A percentile compares a stretch with the other conserved stretches of the same genome.
These are phyloP conservation scores for Dinothrombium tinctorium DNA, from an alignment of 1,140 invertebrate species.

Conservation along the genomic window DNA sequence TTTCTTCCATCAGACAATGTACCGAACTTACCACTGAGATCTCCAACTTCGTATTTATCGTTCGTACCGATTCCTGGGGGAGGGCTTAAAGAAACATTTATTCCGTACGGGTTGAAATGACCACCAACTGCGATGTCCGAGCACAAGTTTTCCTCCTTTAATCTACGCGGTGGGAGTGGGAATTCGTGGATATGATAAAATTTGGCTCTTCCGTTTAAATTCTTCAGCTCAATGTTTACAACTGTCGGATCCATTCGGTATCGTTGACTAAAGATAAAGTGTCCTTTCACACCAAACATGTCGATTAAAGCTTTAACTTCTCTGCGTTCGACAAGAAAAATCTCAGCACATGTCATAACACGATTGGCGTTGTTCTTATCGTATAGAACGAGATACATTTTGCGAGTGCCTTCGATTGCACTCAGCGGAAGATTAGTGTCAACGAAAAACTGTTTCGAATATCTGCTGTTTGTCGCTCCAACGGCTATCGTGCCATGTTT, in stretches of 20 bases:
- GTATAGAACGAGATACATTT: slow-evolving; percentile 57
- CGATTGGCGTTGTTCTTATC: slow-evolving; percentile 49
- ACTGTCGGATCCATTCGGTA: slow-evolving; percentile 62
- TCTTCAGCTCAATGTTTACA: slow-evolving; percentile 40
- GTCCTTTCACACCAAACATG: slow-evolving; percentile 50
- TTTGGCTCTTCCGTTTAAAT: slow-evolving; percentile 26
- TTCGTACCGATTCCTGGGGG: slow-evolving; percentile 30
- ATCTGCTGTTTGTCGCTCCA: slow-evolving; percentile 17
- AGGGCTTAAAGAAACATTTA: slow-evolving; percentile 18
- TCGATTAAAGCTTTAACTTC: slow-evolving; percentile 40
- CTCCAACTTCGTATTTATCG: slow-evolving; percentile 64
- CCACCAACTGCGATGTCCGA: slow-evolving; percentile 18
- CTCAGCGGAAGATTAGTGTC: slow-evolving; percentile 22
- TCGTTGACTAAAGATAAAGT: slow-evolving; percentile 39
- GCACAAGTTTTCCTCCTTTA: slow-evolving; percentile 20
- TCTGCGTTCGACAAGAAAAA: slow-evolving; percentile 25
- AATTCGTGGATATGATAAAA: slow-evolving; percentile 28
- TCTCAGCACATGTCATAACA: slow-evolving; percentile 57
- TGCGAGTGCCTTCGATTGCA: slow-evolving; percentile 29
- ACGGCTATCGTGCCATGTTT: slow-evolving; percentile 40
- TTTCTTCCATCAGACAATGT: slow-evolving; percentile 16
- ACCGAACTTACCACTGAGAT: slow-evolving; percentile 61
- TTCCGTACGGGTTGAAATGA: slow-evolving; percentile 27
- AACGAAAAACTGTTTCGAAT: slow-evolving; percentile 16
- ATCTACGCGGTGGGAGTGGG: slow-evolving; percentile 21